Percentiles rank a stretch among this genome's conserved stretches.
Evolutionary conservation across 2,888 invertebrate species (phyloP).

Genomic region (Dioctria rufipes): DNA sequence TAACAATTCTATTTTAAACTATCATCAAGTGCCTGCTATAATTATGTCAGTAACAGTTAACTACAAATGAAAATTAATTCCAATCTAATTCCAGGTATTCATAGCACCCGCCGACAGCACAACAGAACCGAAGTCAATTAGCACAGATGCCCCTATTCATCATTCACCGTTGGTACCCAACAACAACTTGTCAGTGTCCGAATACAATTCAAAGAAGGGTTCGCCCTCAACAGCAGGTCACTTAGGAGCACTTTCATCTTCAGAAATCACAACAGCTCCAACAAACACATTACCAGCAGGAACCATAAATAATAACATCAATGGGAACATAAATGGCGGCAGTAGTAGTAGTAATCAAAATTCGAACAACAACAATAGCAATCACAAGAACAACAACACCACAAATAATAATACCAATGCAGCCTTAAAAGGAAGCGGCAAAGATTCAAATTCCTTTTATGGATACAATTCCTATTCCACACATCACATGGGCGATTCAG

Average conservation of each 20-base stretch:
- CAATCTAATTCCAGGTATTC: slow-evolving; percentile 62
- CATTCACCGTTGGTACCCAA: slow-evolving; percentile 57
- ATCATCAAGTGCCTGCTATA: not conserved
- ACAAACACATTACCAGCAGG: slow-evolving; percentile 1
- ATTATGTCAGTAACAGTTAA: not conserved
- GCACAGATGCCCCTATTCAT: slow-evolving; percentile 58
- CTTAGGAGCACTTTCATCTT: slow-evolving; percentile 47
- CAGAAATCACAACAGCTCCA: slow-evolving; percentile 50
- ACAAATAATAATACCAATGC: slow-evolving; percentile 52
- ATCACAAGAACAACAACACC: slow-evolving; percentile 52
- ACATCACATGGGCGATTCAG: slow-evolving; percentile 43
- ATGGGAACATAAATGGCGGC: slow-evolving; percentile 28
- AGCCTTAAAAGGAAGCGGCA: slow-evolving; percentile 62
- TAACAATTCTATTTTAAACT: too few species aligned
- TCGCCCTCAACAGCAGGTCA: slow-evolving; percentile 60
- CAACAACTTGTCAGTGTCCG: slow-evolving; percentile 52
- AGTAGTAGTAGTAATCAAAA: slow-evolving; percentile 32
- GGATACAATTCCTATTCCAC: slow-evolving; percentile 41
- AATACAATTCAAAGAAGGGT: slow-evolving; percentile 48
- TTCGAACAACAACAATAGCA: slow-evolving; percentile 54
- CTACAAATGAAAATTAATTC: slow-evolving; percentile 13
- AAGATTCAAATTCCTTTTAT: slow-evolving; percentile 54
- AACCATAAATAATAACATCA: slow-evolving; percentile 24
- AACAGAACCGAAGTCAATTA: slow-evolving; percentile 60
- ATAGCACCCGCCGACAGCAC: slow-evolving; percentile 65